Percentiles rank a stretch among this genome's conserved stretches.
Evolutionary conservation across 2,113 vertebrate species (phyloP).

Genomic region (Corvus moneduloides): DNA sequence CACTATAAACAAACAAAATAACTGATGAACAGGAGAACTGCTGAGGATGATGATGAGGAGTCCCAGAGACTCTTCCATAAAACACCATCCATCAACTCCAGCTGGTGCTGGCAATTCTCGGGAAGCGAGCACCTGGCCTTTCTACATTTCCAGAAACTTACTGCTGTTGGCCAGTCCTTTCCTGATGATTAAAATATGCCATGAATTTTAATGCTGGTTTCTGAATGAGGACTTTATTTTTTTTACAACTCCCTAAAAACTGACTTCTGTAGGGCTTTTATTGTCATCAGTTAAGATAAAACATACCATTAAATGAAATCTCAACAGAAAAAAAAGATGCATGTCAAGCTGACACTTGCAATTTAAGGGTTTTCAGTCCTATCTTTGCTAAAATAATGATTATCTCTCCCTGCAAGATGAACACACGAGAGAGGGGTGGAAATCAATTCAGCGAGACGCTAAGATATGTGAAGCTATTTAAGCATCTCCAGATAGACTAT

Average conservation of each 20-base stretch:
- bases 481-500: constrained; percentile 9
- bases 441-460: constrained; percentile 23
- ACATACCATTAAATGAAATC: background rate
- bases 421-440: background rate
- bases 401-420: background rate
- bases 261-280: background rate
- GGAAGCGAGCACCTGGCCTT: background rate
- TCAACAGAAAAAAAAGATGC: background rate
- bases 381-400: constrained; percentile 27
- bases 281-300: background rate
- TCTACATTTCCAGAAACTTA: background rate
- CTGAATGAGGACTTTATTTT: background rate
- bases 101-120: background rate
- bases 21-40: background rate
- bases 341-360: background rate
- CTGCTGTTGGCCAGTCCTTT: background rate
- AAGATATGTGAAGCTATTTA: background rate
- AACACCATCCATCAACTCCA: background rate
- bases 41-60: background rate
- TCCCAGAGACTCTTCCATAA: background rate
- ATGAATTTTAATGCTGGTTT: background rate
- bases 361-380: background rate
- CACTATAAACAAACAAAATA: background rate
- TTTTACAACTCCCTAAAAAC: background rate
- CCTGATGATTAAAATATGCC: background rate